phyloP scores from a whole-genome alignment of 2,888 invertebrate species.

The Erebia ligea region DNA sequence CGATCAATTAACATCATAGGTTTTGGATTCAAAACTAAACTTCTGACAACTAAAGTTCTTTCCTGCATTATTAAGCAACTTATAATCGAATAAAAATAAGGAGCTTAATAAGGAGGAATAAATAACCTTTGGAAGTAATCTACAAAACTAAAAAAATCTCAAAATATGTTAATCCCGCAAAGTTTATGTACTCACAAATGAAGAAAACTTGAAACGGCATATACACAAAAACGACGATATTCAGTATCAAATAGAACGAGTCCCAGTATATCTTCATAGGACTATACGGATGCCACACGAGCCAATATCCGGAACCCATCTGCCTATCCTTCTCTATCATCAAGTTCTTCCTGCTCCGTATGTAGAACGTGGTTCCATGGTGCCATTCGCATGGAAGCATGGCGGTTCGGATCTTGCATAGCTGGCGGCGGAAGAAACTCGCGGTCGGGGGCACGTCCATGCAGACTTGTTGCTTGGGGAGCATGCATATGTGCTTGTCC shows the following conservation, averaged over 20 bases:
- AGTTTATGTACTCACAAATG: constrained; percentile 50
- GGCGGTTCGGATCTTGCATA: constrained; percentile 42
- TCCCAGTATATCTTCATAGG: constrained; percentile 57
- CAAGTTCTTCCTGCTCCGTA: constrained; percentile 56
- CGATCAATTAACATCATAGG: too few relatives aligned
- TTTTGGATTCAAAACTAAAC: too few relatives aligned
- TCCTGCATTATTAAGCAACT: too few relatives aligned
- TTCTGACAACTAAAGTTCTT: too few relatives aligned
- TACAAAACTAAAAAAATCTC: too few relatives aligned
- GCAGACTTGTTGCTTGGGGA: constrained; percentile 46
- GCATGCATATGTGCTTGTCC: constrained; percentile 55
- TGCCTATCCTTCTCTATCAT: constrained; percentile 55
- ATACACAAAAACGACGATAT: constrained; percentile 49
- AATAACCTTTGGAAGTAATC: too few relatives aligned
- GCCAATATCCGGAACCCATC: constrained; percentile 41
- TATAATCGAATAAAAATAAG: too few relatives aligned
- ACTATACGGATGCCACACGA: constrained; percentile 67
- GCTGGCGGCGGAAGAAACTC: constrained; percentile 39
- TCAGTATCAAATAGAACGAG: constrained; percentile 45
- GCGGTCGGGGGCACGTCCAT: constrained; percentile 53
- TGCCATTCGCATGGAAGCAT: constrained; percentile 55
- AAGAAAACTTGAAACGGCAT: constrained; percentile 60
- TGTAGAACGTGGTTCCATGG: constrained; percentile 49
- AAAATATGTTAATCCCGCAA: too few relatives aligned
- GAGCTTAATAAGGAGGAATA: too few relatives aligned